phyloP scores from a whole-genome alignment of 1,140 invertebrate species.

The Macrocentrus cingulum region DNA sequence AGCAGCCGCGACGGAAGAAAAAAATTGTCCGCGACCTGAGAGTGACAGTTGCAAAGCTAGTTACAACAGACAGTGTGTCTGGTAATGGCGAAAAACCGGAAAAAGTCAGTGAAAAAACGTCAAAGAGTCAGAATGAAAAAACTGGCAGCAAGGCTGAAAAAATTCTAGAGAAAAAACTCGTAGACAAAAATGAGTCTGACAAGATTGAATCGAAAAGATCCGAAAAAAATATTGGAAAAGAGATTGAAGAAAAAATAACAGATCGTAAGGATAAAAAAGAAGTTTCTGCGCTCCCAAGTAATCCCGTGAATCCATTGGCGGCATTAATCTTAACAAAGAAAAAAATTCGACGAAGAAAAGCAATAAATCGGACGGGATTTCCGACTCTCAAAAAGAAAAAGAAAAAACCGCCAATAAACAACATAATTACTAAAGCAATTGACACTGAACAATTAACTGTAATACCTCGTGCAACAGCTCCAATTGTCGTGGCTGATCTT shows the following conservation, averaged over 20 bases:
- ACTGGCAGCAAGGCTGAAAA: slow-evolving; percentile 26
- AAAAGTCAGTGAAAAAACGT: slow-evolving; percentile 34
- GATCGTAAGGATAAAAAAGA: slow-evolving; percentile 33
- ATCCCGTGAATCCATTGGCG: slow-evolving; percentile 28
- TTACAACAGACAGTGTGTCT: slow-evolving; percentile 43
- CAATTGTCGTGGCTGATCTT: slow-evolving; percentile 10
- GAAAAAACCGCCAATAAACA: slow-evolving; percentile 61
- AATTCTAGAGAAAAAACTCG: slow-evolving; percentile 8
- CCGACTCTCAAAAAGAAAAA: slow-evolving; percentile 84
- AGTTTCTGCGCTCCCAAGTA: slow-evolving; percentile 25
- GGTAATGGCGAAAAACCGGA: slow-evolving; percentile 41
- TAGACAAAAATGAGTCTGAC: slow-evolving; percentile 10
- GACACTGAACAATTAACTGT: slow-evolving; percentile 42
- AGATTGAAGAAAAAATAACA: slow-evolving; percentile 5
- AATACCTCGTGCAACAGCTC: slow-evolving; percentile 34
- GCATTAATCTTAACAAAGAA: slow-evolving; percentile 57
- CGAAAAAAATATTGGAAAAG: not conserved
- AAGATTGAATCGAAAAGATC: slow-evolving; percentile 1
- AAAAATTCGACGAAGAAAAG: slow-evolving; percentile 72
- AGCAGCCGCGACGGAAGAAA: slow-evolving; percentile 57
- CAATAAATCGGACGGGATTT: slow-evolving; percentile 83
- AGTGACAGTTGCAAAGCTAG: slow-evolving; percentile 59
- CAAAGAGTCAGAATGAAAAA: slow-evolving; percentile 36
- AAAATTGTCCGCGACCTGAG: slow-evolving; percentile 62
- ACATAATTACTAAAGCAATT: slow-evolving; percentile 9